Evolutionary conservation across 2,797 vertebrate species (phyloP), one percentile per base, ranked within the genome.

Genomic region (Tokudaia tokunoshimensis): DNA sequence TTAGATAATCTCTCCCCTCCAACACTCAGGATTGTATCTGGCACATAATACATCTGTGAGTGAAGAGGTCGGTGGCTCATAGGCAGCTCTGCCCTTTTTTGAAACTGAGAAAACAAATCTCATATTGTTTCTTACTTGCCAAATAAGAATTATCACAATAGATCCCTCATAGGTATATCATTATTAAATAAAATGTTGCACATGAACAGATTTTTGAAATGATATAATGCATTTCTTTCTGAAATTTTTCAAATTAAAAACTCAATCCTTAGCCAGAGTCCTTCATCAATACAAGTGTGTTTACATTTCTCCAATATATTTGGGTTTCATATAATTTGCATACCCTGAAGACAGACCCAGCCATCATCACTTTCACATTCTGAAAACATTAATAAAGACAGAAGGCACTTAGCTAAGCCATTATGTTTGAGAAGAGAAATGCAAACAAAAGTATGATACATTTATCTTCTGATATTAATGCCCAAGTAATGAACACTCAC

Each of bases 281-380:
- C 44, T 95, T 83, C 63, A 81, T 95, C 85, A 97, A 95, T 78
- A 89, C 6, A 94, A 92, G 47, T 87, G 55, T 96, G 61, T 86
- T 97, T 95, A 94, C 63, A 87, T 92, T 96, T 92, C 92, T 96
- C 85, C 96, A 50, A 91, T 94, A 74, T 78, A 96, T 96, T 97
- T 96, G 91, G 74, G 92, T 96, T 92, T 96, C 70, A 80, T 92
- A 95, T 94, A 96, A 96, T 93, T 93, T 96, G 61, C 93, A 94
- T 97, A 93, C 5, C 80, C 44, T 26, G 37, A 92, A 94, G 67
- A 59, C 13, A 95, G n/a, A 90, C 37, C 6, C n/a, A 90, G 22
- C 2, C 37, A 52, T 95, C 26, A n/a, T 95, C 26, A n/a, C 29
- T 96, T 97, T 93, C 74, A 76, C 83, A 82, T 67, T 97, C 83